These are phyloP conservation scores for Nymphalis polychloros DNA, from an alignment of 2,888 invertebrate genomes.

Conservation along the genomic window DNA sequence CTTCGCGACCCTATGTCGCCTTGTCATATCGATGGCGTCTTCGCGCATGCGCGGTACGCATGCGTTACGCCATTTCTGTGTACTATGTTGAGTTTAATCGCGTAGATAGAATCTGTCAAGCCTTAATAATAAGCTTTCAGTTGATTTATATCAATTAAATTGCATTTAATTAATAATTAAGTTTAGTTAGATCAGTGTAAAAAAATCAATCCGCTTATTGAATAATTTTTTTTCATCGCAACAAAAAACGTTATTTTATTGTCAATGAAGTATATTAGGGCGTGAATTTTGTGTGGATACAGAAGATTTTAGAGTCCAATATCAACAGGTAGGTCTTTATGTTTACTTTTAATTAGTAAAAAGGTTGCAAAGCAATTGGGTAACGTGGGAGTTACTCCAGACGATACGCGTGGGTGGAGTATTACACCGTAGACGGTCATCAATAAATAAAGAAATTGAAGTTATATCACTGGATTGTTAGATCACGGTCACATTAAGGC, in stretches of 20 bases:
- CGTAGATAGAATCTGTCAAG: slow-evolving; percentile 64
- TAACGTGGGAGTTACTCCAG: slow-evolving; percentile 73
- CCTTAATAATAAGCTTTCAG: slow-evolving; percentile 61
- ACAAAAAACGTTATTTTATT: slow-evolving; percentile 6
- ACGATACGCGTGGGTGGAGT: slow-evolving; percentile 65
- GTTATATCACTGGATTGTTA: neutral
- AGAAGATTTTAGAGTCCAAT: slow-evolving; percentile 38
- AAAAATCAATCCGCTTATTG: neutral
- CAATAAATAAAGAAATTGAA: slow-evolving; percentile 54
- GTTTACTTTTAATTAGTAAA: slow-evolving; percentile 46
- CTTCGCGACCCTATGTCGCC: slow-evolving; percentile 54
- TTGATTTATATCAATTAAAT: slow-evolving; percentile 38
- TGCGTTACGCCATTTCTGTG: slow-evolving; percentile 52
- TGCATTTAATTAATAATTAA: slow-evolving; percentile 7
- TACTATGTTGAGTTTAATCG: slow-evolving; percentile 59
- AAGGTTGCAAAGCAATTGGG: slow-evolving; percentile 24
- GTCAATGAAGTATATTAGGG: slow-evolving; percentile 20
- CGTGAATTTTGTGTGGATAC: slow-evolving; percentile 23
- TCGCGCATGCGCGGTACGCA: slow-evolving; percentile 61
- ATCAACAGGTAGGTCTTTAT: slow-evolving; percentile 69
- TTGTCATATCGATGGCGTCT: slow-evolving; percentile 71
- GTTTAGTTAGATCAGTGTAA: slow-evolving; percentile 5
- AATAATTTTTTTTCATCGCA: neutral
- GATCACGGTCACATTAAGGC: slow-evolving; percentile 2
- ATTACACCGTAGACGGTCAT: slow-evolving; percentile 58